phyloP scores from a whole-genome alignment of 2,113 vertebrate species.

The Pontoporia blainvillei region DNA sequence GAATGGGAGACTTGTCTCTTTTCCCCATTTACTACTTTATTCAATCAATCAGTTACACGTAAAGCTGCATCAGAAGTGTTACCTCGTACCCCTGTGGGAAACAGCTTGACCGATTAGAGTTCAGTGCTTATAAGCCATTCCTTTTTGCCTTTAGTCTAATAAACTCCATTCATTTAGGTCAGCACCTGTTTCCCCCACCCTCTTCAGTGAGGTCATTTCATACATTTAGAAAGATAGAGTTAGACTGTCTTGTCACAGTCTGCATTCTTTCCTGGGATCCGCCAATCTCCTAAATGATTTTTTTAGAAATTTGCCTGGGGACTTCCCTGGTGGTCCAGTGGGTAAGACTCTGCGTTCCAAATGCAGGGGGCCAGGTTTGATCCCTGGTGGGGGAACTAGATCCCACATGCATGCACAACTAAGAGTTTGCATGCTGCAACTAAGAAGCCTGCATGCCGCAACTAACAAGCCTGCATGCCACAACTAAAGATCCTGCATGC shows the following conservation, averaged over 20 bases:
- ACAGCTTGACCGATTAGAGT: not conserved
- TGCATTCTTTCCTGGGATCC: not conserved
- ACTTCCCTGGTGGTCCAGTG: no score
- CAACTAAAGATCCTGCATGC: no score
- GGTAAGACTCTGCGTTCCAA: no score
- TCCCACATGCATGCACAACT: no score
- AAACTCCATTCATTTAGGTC: not conserved
- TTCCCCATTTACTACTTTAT: not conserved
- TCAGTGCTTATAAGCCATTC: not conserved
- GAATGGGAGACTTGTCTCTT: not conserved
- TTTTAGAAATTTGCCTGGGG: not conserved
- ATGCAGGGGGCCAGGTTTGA: no score
- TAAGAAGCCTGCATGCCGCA: no score
- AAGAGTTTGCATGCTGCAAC: no score
- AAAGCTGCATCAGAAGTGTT: not conserved
- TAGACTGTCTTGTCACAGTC: not conserved
- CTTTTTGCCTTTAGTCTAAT: not conserved
- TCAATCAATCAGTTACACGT: not conserved
- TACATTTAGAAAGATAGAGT: not conserved
- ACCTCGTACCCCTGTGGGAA: not conserved
- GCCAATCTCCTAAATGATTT: not conserved
- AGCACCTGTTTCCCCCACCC: not conserved
- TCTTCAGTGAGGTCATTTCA: not conserved
- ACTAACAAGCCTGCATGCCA: no score
- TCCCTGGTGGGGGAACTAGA: no score